These are phyloP conservation scores for Chlorodrepanis virens DNA, from an alignment of 2,113 vertebrate species.

Conservation along the genomic window DNA sequence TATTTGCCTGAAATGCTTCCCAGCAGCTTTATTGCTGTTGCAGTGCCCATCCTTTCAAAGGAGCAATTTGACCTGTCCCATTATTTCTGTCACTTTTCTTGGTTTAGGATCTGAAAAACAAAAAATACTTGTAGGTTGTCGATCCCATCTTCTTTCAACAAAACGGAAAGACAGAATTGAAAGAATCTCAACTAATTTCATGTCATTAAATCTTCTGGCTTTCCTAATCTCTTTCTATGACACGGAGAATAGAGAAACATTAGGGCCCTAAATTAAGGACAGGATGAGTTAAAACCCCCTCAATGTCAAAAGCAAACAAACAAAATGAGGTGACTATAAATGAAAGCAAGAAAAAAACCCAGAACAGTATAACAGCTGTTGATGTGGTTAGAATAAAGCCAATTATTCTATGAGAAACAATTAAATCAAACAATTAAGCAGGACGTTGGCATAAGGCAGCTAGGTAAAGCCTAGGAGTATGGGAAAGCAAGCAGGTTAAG, in stretches of 20 bases:
- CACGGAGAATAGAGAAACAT: not conserved
- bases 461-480: conserved; percentile 27
- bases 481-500: conserved; percentile 60
- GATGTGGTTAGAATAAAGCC: conserved; percentile 24
- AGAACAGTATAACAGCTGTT: not conserved
- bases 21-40: not conserved
- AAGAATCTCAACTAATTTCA: not conserved
- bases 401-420: conserved; percentile 12
- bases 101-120: not conserved
- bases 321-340: not conserved
- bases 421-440: conserved; percentile 51
- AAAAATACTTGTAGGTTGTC: not conserved
- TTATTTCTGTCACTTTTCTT: not conserved
- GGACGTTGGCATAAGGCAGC: conserved; percentile 29
- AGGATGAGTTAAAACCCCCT: not conserved
- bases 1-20: not conserved
- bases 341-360: not conserved
- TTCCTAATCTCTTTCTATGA: not conserved
- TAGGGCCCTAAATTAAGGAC: not conserved
- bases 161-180: not conserved
- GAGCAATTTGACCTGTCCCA: not conserved
- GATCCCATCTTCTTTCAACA: not conserved
- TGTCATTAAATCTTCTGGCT: not conserved
- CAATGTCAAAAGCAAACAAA: conserved; percentile 31
- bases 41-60: not conserved